These are phyloP conservation scores for Acleris literana DNA, from an alignment of 2,888 invertebrate species.

Conservation along the genomic window DNA sequence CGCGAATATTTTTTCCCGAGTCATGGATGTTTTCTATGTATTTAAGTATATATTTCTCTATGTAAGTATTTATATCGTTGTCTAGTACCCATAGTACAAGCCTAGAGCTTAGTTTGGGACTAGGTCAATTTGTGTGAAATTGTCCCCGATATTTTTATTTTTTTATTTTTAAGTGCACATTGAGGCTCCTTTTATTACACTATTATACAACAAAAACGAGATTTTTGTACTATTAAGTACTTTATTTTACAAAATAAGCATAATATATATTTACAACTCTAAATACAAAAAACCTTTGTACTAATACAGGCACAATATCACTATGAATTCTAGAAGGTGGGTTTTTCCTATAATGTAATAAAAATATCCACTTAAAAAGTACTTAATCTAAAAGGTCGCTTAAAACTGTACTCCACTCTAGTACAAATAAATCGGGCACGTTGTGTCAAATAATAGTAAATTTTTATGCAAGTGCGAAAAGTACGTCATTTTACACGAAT, in stretches of 20 bases:
- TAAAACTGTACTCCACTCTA: neutral
- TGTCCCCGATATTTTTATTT: too few species aligned
- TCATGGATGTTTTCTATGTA: too few species aligned
- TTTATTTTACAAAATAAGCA: constrained; percentile 31
- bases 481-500: too few species aligned
- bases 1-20: too few species aligned
- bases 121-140: too few species aligned
- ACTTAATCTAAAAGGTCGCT: neutral
- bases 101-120: too few species aligned
- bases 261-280: constrained; percentile 28
- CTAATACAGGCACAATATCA: constrained; percentile 38
- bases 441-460: too few species aligned
- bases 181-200: neutral
- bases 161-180: neutral
- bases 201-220: neutral
- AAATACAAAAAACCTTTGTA: constrained; percentile 43
- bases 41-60: too few species aligned
- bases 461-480: too few species aligned
- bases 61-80: too few species aligned
- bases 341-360: constrained; percentile 3
- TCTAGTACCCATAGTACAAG: too few species aligned
- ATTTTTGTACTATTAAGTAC: constrained; percentile 2
- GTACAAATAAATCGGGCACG: too few species aligned
- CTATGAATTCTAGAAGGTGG: constrained; percentile 18
- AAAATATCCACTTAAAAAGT: neutral